Evolutionary conservation across 2,113 vertebrate genomes (phyloP), one percentile per base, ranked within the genome.

Genomic region (Pelusios castaneus): DNA sequence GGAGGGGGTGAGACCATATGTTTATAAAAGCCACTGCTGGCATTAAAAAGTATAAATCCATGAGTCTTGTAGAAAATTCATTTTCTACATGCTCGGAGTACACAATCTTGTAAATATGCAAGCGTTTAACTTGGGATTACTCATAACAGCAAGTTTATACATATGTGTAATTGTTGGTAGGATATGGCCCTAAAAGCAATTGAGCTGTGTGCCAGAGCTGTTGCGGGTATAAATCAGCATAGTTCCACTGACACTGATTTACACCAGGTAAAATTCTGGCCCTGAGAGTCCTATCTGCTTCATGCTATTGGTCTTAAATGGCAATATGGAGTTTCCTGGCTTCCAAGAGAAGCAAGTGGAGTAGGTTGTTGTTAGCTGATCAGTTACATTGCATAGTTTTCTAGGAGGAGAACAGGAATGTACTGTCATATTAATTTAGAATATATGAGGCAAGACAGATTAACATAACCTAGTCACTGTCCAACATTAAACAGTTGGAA

Each of bases 301-400:
- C 89, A 70, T 2, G 1, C 0, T 56, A 88, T 92, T 92, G 55
- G 60, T 83, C 88, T 70, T 34, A 96, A 93, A 95, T 95, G 86
- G 88, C 91, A 94, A 87, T 8, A 52, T 45, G 89, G 92, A 93
- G 92, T 95, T 92, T 91, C 84, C 73, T 83, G 70, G 38, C 4
- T 94, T 92, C 84, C 86, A 95, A 92, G 82, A 49, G 41, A 88
- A 91, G 88, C 76, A 96, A 95, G 91, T 77, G 89, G 84, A 91
- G 10, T 31, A 90, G 91, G 89, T 84, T 91, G 38, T 91, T 96
- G 92, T 87, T 75, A 75, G 41, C 91, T 80, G 82, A 95, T 95
- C 89, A 84, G 70, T 91, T 93, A 81, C 56, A 43, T 83, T 92
- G 92, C 60, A 27, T 31, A 91, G 51, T 51, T 94, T 95, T 88